Evolutionary conservation across 2,113 vertebrate genomes (phyloP).

Genomic region (Athene cunicularia): DNA sequence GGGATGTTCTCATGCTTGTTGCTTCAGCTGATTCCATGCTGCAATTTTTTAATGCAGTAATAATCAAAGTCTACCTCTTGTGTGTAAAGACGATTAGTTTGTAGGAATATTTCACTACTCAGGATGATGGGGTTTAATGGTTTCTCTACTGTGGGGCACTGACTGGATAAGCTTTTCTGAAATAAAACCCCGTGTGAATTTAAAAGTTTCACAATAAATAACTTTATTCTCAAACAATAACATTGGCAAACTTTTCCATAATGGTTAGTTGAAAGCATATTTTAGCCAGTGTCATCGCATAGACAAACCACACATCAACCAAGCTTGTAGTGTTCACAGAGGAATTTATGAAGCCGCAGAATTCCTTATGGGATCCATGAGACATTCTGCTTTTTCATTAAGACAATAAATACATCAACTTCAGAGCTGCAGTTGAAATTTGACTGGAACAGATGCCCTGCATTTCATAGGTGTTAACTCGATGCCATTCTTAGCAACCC

Average conservation of each 20-base stretch:
- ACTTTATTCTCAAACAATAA: neutral
- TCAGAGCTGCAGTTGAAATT: neutral
- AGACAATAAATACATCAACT: neutral
- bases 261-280: neutral
- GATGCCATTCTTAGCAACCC: neutral
- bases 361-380: neutral
- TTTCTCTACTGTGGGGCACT: neutral
- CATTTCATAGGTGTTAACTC: neutral
- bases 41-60: neutral
- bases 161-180: neutral
- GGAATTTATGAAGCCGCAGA: neutral
- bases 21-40: neutral
- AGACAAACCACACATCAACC: neutral
- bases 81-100: neutral
- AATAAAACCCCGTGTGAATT: neutral
- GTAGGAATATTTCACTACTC: neutral
- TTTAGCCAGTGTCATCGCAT: neutral
- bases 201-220: neutral
- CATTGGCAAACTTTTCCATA: neutral
- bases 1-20: neutral
- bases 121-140: neutral
- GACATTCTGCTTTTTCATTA: neutral
- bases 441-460: neutral
- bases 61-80: constrained; percentile 1
- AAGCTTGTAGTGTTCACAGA: neutral